Evolutionary conservation across 2,888 invertebrate species (phyloP), one percentile per base, ranked within the genome.

Genomic region (Tetragonula carbonaria): DNA sequence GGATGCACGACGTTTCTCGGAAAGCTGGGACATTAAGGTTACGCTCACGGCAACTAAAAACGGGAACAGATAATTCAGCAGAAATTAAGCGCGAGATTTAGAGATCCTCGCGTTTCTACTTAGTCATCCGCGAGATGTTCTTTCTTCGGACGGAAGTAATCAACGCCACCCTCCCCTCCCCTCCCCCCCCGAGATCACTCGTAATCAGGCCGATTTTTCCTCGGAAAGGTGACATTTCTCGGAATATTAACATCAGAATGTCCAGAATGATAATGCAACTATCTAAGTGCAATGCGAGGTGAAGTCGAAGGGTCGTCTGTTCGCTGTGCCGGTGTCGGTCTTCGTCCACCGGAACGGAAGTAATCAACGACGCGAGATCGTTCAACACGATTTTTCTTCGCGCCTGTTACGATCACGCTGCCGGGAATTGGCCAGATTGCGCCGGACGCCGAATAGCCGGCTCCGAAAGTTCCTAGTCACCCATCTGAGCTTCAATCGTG

Each of bases 381-480:
- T 23, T 74, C 74, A 55, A 65, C 74, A 4, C 18, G 38, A 65
- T 74, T 74, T 74, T 74, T 65, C 74, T 65, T 53, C 74, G 53
- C 63, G 73, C 21, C 14, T 62, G 23, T 62, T 50, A 50, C 23
- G 59, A 73, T 28, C 73, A 23, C 62, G 28, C n/a, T 38, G 57
- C 18, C 57, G n/a, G 16, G 38, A 38, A 71, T 57, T 71, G 38
- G n/a, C 45, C 70, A 38, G 55, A 55, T 55, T 38, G 33, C 33
- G 33, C 11, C n/a, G 33, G 33, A 16, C 28, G 8, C 38, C 33
- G 21, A 62, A 23, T 23, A 70, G 21, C 33, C 59, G 16, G 53
- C 28, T 38, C 23, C 21, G 16, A 65, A 74, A 74, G 65, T 53
- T 53, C 74, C 74, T 74, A 74, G 74, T 74, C 74, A 74, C 74